phyloP scores from a whole-genome alignment of 2,888 invertebrate species.

The Epinotia bilunana region DNA sequence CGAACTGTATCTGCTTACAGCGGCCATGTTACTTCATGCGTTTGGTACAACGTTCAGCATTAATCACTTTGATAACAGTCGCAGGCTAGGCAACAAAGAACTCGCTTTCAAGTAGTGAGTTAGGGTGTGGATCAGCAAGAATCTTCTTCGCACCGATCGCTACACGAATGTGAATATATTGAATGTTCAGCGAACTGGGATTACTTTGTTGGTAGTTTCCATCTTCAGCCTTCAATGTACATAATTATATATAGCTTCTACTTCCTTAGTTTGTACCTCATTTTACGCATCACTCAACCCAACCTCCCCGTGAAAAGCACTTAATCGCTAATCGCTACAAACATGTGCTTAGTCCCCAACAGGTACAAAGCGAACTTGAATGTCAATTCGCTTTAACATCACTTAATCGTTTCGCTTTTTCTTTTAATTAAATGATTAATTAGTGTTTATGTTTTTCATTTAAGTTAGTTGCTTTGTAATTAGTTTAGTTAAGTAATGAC shows the following conservation, averaged over 20 bases:
- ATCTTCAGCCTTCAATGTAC: constrained; percentile 5
- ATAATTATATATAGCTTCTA: constrained; percentile 20
- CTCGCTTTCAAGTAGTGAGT: neutral
- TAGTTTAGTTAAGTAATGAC: constrained; percentile 7
- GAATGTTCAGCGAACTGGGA: constrained; percentile 1
- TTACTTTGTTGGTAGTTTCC: constrained; percentile 7
- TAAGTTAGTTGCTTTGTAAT: constrained; percentile 12
- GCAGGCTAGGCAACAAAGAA: neutral
- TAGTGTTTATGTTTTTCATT: constrained; percentile 20
- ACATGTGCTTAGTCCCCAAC: constrained; percentile 11
- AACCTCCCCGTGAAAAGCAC: constrained; percentile 1
- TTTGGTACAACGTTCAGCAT: neutral
- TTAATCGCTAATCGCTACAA: constrained; percentile 18
- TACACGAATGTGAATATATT: neutral
- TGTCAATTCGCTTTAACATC: constrained; percentile 12
- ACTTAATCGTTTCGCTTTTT: neutral
- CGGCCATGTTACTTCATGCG: constrained; percentile 80
- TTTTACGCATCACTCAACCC: constrained; percentile 25
- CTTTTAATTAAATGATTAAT: constrained; percentile 22
- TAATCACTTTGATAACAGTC: constrained; percentile 18
- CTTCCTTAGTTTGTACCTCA: constrained; percentile 3
- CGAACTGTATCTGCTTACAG: constrained; percentile 92
- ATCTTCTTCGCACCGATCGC: neutral
- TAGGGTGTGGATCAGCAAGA: neutral
- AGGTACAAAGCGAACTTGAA: constrained; percentile 5